Percentiles rank a stretch among this genome's conserved stretches.
Evolutionary conservation across 2,888 invertebrate genomes (phyloP).

Genomic region (Anarsia innoxiella): DNA sequence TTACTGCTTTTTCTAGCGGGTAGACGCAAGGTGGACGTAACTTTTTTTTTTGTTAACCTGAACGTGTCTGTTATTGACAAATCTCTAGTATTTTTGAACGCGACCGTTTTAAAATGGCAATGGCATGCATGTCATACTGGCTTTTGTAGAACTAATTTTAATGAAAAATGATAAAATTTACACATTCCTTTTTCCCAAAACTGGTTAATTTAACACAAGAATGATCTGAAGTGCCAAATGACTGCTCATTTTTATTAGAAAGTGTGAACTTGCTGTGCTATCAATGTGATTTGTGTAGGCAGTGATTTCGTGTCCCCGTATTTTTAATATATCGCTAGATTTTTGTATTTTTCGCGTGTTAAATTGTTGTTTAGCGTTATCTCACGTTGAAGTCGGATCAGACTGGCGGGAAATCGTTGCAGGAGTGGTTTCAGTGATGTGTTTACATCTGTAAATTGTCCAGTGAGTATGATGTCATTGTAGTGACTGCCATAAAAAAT

Average conservation of each 20-base stretch:
- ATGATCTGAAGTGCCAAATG: slow-evolving; percentile 35
- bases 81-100: slow-evolving; percentile 42
- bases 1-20: no score
- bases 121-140: slow-evolving; percentile 69
- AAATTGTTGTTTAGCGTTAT: slow-evolving; percentile 31
- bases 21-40: no score
- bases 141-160: slow-evolving; percentile 47
- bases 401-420: slow-evolving; percentile 34
- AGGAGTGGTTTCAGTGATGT: slow-evolving; percentile 55
- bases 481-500: slow-evolving; percentile 63
- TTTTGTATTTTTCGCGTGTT: slow-evolving; percentile 30
- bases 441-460: slow-evolving; percentile 68
- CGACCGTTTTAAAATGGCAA: slow-evolving; percentile 55
- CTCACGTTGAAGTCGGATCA: slow-evolving; percentile 22
- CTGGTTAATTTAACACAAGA: slow-evolving; percentile 21
- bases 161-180: slow-evolving; percentile 43
- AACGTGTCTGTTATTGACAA: slow-evolving; percentile 37
- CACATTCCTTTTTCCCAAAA: slow-evolving; percentile 26
- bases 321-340: slow-evolving; percentile 42
- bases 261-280: slow-evolving; percentile 29
- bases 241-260: slow-evolving; percentile 25
- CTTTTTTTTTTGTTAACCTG: slow-evolving; percentile 19
- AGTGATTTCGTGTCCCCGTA: slow-evolving; percentile 57
- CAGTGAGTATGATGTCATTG: slow-evolving; percentile 73
- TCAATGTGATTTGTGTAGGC: slow-evolving; percentile 53